phyloP scores from a whole-genome alignment of 2,888 invertebrate genomes.

The Neoascia interrupta region DNA sequence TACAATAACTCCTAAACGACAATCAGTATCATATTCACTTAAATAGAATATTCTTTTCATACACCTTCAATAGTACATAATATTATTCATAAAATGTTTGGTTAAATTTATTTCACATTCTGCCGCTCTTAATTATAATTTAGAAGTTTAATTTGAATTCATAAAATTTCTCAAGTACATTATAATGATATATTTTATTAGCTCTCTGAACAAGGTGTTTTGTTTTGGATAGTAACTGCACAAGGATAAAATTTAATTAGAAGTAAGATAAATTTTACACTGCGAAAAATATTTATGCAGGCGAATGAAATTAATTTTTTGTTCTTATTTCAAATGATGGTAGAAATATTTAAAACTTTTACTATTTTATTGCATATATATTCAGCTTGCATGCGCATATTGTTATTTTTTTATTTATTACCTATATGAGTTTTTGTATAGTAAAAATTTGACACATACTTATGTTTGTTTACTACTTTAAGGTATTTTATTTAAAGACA shows the following conservation, averaged over 20 bases:
- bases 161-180: not conserved
- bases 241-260: too few relatives aligned
- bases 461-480: conserved; percentile 30
- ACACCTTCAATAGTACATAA: too few relatives aligned
- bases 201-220: not conserved
- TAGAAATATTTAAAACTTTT: conserved; percentile 37
- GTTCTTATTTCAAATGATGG: conserved; percentile 11
- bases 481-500: conserved; percentile 28
- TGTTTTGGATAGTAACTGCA: conserved; percentile 28
- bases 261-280: conserved; percentile 37
- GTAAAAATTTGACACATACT: conserved; percentile 67
- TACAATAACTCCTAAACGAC: conserved; percentile 54
- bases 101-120: too few relatives aligned
- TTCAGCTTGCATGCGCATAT: conserved; percentile 43
- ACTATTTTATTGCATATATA: conserved; percentile 12
- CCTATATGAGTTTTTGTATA: conserved; percentile 38
- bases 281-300: conserved; percentile 58
- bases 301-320: conserved; percentile 11
- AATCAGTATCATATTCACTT: too few relatives aligned
- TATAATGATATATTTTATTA: conserved; percentile 11
- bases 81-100: too few relatives aligned
- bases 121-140: too few relatives aligned
- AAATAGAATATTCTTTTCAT: too few relatives aligned
- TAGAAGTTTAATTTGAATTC: not conserved
- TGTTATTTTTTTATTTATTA: conserved; percentile 18